These are phyloP conservation scores for Myotis brandtii DNA, from an alignment of 2,113 vertebrate species.

Conservation along the genomic window DNA sequence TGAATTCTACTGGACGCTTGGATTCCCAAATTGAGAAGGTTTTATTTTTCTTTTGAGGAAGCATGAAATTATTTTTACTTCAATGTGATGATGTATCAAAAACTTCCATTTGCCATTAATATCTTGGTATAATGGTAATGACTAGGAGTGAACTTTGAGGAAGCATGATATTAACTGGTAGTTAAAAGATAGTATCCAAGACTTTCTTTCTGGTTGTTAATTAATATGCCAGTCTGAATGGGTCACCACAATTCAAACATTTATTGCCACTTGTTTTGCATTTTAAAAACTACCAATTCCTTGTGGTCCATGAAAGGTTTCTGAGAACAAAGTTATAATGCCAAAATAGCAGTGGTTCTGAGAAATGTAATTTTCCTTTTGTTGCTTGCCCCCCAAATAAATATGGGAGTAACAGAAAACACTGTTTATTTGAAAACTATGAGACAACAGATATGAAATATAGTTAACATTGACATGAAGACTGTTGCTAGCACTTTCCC, in stretches of 20 bases:
- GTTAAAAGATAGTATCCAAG: constrained; percentile 26
- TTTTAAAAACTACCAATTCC: background rate
- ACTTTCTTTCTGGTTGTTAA: background rate
- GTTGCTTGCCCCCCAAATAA: constrained; percentile 56
- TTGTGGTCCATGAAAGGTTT: background rate
- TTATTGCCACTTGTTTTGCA: background rate
- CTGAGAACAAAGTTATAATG: constrained; percentile 18
- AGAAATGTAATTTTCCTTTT: constrained; percentile 59
- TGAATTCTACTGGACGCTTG: background rate
- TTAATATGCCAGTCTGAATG: background rate
- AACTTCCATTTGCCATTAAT: background rate
- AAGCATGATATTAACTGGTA: background rate
- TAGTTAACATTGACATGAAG: constrained; percentile 33
- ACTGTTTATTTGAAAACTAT: constrained; percentile 64
- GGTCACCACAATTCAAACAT: constrained; percentile 15
- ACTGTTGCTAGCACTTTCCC: background rate
- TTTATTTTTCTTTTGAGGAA: constrained; percentile 24
- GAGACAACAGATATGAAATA: constrained; percentile 65
- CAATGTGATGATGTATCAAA: background rate
- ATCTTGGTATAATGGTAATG: background rate
- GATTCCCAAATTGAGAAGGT: background rate
- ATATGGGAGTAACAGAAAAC: constrained; percentile 66
- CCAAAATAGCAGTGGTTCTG: constrained; percentile 7
- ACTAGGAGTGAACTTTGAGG: background rate
- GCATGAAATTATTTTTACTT: constrained; percentile 29